phyloP scores from a whole-genome alignment of 2,797 vertebrate genomes.

The Paedocypris micromegethes region DNA sequence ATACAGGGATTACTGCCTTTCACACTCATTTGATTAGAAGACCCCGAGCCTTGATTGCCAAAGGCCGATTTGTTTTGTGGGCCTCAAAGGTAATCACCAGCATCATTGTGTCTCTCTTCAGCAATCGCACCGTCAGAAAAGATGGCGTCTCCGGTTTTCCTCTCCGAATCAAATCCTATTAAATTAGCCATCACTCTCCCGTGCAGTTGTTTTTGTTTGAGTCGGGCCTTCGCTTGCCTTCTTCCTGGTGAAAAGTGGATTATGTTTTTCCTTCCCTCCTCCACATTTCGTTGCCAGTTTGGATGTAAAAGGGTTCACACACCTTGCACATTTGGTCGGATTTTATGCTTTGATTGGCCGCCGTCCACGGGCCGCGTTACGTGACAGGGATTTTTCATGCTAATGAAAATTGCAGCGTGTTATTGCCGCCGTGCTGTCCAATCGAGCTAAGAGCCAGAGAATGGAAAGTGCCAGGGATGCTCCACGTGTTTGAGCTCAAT shows the following conservation, averaged over 20 bases:
- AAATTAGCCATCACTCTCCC: constrained; percentile 50
- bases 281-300: constrained; percentile 33
- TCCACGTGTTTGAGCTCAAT: constrained; percentile 47
- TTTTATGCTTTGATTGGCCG: constrained; percentile 50
- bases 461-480: constrained; percentile 32
- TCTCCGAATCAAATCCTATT: constrained; percentile 56
- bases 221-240: constrained; percentile 44
- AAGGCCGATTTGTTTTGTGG: constrained; percentile 50
- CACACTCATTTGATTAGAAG: constrained; percentile 53
- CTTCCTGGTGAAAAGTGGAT: constrained; percentile 56
- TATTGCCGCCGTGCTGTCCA: constrained; percentile 53
- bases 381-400: constrained; percentile 51
- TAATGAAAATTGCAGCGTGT: constrained; percentile 74
- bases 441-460: constrained; percentile 48
- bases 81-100: constrained; percentile 51
- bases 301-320: constrained; percentile 25
- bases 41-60: constrained; percentile 50
- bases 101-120: constrained; percentile 50
- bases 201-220: constrained; percentile 54
- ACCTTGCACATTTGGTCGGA: constrained; percentile 46
- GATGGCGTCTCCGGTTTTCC: constrained; percentile 39
- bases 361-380: constrained; percentile 40
- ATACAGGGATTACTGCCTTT: constrained; percentile 52
- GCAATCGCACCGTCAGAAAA: constrained; percentile 52
- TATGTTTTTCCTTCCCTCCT: constrained; percentile 46